Base-by-base conservation (phyloP, 2,797 vertebrate species). In the Kryptolebias ocellatus region DNA sequence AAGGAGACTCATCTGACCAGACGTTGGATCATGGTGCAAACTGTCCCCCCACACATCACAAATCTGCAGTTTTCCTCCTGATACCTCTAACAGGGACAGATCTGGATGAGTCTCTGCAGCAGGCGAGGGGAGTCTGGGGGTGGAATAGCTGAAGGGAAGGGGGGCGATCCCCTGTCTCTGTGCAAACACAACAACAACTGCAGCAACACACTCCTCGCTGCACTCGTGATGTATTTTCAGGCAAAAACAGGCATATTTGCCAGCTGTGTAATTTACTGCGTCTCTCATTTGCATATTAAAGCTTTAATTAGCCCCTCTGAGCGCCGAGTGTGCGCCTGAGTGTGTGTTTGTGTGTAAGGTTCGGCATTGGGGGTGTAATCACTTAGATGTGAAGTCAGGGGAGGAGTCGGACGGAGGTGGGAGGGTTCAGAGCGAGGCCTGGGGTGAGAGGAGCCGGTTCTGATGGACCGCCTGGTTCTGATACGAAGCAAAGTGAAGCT, bases 281-380 rank as follows among this genome's bases (percentile, higher is more conserved):
- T 90, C 93, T 94, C 95, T 95, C 94, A 98, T 98, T 98, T 98
- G 94, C 97, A 98, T 99, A 98, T 97, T 97, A 96, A 98, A 94
- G 96, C 95, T 95, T 96, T 99, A 98, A 99, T 99, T 97, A 98
- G 96, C 95, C 95, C 96, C 96, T 96, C 95, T 90, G 96, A 96
- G 96, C 94, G 81, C 34, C 69, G 77, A 80, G 80, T 78, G 78
- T 75, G 79, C 58, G 61, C 29, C 28, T 59, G 61, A 69, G 59
- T 66, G 53, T 53, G 56, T 29, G 16, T 47, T 42, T 65, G 24
- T 50, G 64, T 72, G 44, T 57, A 64, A 61, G 58, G 54, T 57
- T 14, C 44, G 92, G 94, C 88, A 90, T 83, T 60, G 57, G 94
- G 93, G 93, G 94, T 91, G 90, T 95, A 93, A 92, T 94, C 90